These are phyloP conservation scores for Drosophila ercepeae DNA, from an alignment of 1,140 invertebrate genomes.

Conservation along the genomic window DNA sequence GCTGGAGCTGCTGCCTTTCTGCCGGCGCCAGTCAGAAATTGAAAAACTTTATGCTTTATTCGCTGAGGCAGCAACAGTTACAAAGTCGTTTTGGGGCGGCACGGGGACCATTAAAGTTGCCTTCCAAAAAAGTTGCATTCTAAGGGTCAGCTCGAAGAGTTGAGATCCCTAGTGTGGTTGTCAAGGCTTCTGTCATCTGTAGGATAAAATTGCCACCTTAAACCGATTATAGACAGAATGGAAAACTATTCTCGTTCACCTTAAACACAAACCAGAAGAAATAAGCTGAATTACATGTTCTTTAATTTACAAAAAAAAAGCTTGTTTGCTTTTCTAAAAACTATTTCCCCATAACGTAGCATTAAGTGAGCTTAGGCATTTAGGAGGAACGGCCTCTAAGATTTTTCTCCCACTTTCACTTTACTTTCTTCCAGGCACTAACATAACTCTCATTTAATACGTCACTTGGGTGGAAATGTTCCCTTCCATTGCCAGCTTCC, in stretches of 20 bases:
- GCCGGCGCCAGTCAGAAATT: slow-evolving; percentile 39
- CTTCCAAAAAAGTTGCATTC: slow-evolving; percentile 8
- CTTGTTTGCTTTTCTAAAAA: not conserved
- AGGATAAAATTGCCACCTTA: not conserved
- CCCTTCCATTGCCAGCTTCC: not conserved
- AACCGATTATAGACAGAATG: not conserved
- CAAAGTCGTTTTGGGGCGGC: slow-evolving; percentile 9
- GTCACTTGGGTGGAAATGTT: slow-evolving; percentile 7
- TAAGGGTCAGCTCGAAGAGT: not conserved
- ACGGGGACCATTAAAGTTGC: not conserved
- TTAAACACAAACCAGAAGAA: too few relatives aligned
- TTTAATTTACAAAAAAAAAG: too few relatives aligned
- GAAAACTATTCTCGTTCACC: too few relatives aligned
- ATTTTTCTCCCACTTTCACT: not conserved
- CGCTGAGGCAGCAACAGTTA: slow-evolving; percentile 36
- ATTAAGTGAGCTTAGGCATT: not conserved
- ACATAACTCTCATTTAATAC: slow-evolving; percentile 9
- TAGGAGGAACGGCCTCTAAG: not conserved
- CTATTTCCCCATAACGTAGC: not conserved
- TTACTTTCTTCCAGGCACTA: not conserved
- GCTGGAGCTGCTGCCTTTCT: slow-evolving; percentile 1
- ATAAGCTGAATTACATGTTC: too few relatives aligned
- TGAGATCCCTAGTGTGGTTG: slow-evolving; percentile 1
- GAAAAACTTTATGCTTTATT: slow-evolving; percentile 68
- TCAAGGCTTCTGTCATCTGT: not conserved